Conservation (phyloP, 1,140 invertebrate genomes). For the Sarcophaga peregrina region DNA sequence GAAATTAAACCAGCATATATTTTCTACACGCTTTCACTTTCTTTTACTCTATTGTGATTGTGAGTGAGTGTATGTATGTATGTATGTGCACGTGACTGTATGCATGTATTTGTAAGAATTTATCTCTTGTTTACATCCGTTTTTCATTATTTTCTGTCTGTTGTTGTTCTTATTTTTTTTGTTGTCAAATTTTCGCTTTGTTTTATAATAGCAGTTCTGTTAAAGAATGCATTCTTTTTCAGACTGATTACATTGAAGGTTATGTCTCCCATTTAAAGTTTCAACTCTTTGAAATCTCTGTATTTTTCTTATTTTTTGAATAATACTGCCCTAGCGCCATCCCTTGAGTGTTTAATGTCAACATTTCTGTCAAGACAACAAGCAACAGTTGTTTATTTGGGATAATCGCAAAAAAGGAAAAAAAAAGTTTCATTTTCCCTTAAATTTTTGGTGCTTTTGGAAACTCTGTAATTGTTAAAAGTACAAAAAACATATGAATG, state of each 20-base stretch:
- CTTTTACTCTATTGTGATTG: background rate
- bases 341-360: background rate
- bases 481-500: background rate
- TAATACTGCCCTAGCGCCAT: background rate
- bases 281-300: background rate
- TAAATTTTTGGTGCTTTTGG: too few species aligned
- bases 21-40: background rate
- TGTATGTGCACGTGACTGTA: too few species aligned
- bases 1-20: too few species aligned
- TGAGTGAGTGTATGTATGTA: background rate
- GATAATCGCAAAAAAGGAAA: background rate
- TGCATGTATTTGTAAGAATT: background rate
- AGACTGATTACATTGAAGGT: background rate
- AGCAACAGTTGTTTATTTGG: conserved; percentile 7
- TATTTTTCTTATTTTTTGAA: background rate
- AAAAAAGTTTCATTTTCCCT: too few species aligned
- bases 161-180: background rate
- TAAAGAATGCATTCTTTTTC: background rate
- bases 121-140: conserved; percentile 2
- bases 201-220: background rate
- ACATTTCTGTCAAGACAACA: conserved; percentile 5
- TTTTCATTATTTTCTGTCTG: background rate
- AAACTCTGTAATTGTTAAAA: background rate
- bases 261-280: background rate
- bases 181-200: background rate